Percentiles rank a stretch among this genome's conserved stretches.
These are phyloP conservation scores for Tenrec ecaudatus DNA, from an alignment of 2,113 vertebrate genomes.

Conservation along the genomic window DNA sequence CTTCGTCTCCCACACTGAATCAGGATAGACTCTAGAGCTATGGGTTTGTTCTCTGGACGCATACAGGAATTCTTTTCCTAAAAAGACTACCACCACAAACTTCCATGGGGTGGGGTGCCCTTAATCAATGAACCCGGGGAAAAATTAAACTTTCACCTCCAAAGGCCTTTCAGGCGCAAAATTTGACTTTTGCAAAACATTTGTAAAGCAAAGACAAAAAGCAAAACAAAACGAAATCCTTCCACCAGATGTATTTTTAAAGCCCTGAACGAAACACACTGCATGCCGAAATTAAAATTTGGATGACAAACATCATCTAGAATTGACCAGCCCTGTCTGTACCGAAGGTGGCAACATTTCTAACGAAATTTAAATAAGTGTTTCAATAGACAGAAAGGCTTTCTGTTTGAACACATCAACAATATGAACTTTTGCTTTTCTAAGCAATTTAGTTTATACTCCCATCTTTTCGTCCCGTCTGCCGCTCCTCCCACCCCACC, in stretches of 20 bases:
- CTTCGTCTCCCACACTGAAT: neutral
- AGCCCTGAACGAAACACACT: constrained; percentile 34
- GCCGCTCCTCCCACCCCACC: neutral
- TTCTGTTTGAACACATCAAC: constrained; percentile 11
- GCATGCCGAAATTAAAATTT: neutral
- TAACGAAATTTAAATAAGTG: constrained; percentile 38
- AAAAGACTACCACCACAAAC: constrained; percentile 32
- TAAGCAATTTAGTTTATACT: constrained; percentile 15
- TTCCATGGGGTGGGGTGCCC: neutral
- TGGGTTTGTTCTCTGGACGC: neutral
- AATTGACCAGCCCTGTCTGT: constrained; percentile 49
- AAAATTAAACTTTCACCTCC: constrained; percentile 48
- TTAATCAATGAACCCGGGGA: constrained; percentile 42
- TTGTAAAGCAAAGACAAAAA: constrained; percentile 34
- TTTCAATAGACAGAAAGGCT: constrained; percentile 35
- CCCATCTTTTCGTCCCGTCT: neutral
- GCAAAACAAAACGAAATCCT: constrained; percentile 25
- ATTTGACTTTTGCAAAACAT: constrained; percentile 35
- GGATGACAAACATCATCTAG: constrained; percentile 28
- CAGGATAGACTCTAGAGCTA: neutral
- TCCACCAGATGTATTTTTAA: constrained; percentile 10
- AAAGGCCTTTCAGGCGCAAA: constrained; percentile 26
- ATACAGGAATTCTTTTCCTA: constrained; percentile 27
- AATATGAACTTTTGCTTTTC: constrained; percentile 19
- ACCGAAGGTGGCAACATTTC: constrained; percentile 50